phyloP scores from a whole-genome alignment of 2,888 invertebrate genomes.

The Brachycybe producta region DNA sequence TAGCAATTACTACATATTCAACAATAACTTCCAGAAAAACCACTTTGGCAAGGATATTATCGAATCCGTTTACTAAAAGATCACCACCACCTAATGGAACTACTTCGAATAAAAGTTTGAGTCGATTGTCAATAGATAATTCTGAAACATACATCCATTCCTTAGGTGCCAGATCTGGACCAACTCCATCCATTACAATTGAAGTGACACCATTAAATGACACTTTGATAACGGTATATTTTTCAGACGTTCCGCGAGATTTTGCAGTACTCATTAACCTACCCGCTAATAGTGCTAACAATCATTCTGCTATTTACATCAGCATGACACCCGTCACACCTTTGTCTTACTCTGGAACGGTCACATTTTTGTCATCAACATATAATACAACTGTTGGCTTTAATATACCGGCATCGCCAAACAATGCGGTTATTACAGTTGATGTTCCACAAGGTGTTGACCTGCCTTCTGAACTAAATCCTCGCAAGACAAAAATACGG shows the following conservation, averaged over 20 bases:
- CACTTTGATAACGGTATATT: conserved; percentile 9
- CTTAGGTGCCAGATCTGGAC: background rate
- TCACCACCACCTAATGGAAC: too few species aligned
- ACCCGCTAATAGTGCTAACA: background rate
- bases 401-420: conserved; percentile 4
- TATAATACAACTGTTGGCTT: conserved; percentile 8
- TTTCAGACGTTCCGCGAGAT: conserved; percentile 4
- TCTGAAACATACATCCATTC: too few species aligned
- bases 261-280: conserved; percentile 4
- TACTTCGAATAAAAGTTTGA: too few species aligned
- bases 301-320: conserved; percentile 1
- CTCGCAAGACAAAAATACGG: conserved; percentile 1
- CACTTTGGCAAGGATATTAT: too few species aligned
- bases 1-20: too few species aligned
- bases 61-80: too few species aligned
- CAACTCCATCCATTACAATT: conserved; percentile 3
- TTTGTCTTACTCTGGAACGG: background rate
- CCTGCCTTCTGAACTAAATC: background rate
- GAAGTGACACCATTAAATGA: conserved; percentile 8
- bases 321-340: background rate
- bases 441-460: conserved; percentile 8
- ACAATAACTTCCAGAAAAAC: too few species aligned
- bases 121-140: too few species aligned
- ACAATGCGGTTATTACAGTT: conserved; percentile 6
- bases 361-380: conserved; percentile 5